Base-by-base conservation (phyloP, 2,888 invertebrate genomes). In the Sylvicola cinctus region DNA sequence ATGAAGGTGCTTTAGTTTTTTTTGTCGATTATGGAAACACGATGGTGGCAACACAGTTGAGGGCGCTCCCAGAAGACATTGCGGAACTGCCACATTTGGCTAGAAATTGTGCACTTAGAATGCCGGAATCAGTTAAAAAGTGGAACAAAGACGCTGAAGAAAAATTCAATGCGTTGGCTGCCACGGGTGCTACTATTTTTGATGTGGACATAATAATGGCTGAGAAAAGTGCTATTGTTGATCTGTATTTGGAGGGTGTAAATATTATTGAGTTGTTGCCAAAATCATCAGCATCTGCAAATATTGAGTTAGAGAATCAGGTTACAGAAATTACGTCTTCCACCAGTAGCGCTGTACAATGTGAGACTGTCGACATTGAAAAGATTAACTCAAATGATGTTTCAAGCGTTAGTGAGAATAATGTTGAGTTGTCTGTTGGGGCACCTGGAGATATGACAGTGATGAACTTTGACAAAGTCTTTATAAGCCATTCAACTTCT, bases 11-110 rank as follows among this genome's bases (percentile, higher is more conserved):
- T 1, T 66, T 71, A 45, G 74, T 75, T 1, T 50, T 68, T 0
- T 75, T 73, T 45, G 68, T 74, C 52, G 76, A 76, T 48, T 75
- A 71, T 43, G 76, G 76, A 4, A 74, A 74, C 46, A 65, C 66
- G 0, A 65, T 66, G 0, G 54, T 65, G 3, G 64, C 67, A 0
- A 61, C 61, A 12, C 67, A 72, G 45, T 49, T 74, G 14, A 58
- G 69, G 32, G 58, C 60, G 40, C 55, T 76, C 8, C 69, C 75
- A 0, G 63, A 67, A 17, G 66, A 70, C 33, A 60, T 77, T 2
- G 64, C 65, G 23, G 49, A 57, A 3, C 58, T 68, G 40, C 69
- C 71, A 3, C 62, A 65, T 3, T 49, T 75, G 2, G 68, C 74
- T 0, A 65, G 66, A 40, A 65, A 66, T 42, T 76, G 75, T 44